Evolutionary conservation across 2,888 invertebrate species (phyloP).

Genomic region (Callinectes sapidus): DNA sequence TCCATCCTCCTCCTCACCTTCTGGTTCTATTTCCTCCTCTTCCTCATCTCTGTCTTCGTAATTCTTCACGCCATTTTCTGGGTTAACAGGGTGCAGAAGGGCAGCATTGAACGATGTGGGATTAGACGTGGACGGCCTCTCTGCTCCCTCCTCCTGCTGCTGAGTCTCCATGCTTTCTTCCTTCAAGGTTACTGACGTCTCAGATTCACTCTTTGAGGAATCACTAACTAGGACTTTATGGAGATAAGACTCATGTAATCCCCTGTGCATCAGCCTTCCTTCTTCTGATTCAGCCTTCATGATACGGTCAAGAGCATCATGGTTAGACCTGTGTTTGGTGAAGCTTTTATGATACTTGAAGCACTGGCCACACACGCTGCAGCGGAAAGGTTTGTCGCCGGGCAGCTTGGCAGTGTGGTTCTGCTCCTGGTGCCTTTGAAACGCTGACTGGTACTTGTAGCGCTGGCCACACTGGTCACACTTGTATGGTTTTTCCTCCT

Average conservation of each 20-base stretch:
- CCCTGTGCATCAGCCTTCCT: slow-evolving; percentile 81
- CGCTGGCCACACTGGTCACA: slow-evolving; percentile 94
- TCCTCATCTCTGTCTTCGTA: slow-evolving; percentile 65
- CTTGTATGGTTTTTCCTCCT: slow-evolving; percentile 90
- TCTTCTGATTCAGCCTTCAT: slow-evolving; percentile 72
- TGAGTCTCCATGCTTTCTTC: slow-evolving; percentile 56
- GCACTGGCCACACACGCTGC: slow-evolving; percentile 94
- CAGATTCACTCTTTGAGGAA: slow-evolving; percentile 67
- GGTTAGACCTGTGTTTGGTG: slow-evolving; percentile 91
- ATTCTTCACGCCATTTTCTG: slow-evolving; percentile 63
- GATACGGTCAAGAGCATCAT: slow-evolving; percentile 75
- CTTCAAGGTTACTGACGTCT: slow-evolving; percentile 58
- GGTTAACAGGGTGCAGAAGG: slow-evolving; percentile 56
- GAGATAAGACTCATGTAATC: slow-evolving; percentile 74
- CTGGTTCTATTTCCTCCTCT: slow-evolving; percentile 60
- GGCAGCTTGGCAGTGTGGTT: slow-evolving; percentile 91
- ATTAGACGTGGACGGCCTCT: slow-evolving; percentile 64
- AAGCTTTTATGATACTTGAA: slow-evolving; percentile 92
- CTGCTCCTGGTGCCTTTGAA: slow-evolving; percentile 89
- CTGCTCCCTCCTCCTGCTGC: slow-evolving; percentile 61
- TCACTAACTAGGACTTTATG: slow-evolving; percentile 65
- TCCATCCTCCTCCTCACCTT: slow-evolving; percentile 68
- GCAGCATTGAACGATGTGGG: slow-evolving; percentile 57
- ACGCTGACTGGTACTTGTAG: slow-evolving; percentile 90
- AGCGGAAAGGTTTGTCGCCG: slow-evolving; percentile 92